Evolutionary conservation across 23 tunicate genomes (phyloP).

Genomic region (Clavelina lepadiformis): DNA sequence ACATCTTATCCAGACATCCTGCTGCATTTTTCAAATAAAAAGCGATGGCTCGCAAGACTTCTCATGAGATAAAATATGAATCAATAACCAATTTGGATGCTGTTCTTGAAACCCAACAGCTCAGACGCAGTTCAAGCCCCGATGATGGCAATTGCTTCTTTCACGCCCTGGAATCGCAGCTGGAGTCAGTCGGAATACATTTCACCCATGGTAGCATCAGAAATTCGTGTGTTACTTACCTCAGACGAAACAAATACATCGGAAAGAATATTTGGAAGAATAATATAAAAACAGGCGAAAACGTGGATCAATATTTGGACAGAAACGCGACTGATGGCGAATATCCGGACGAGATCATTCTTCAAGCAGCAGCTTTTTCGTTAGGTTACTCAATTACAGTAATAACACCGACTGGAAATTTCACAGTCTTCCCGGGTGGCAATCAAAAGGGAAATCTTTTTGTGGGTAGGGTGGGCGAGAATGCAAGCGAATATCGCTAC

Average conservation of each 20-base stretch:
- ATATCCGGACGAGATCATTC: constrained; percentile 24
- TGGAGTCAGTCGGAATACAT: neutral
- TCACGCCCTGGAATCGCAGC: constrained; percentile 45
- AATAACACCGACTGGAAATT: constrained; percentile 8
- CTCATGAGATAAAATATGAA: too few relatives aligned
- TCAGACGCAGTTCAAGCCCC: constrained; percentile 5
- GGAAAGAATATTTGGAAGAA: constrained; percentile 3
- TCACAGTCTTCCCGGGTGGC: constrained; percentile 4
- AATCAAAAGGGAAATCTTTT: neutral
- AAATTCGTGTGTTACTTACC: neutral
- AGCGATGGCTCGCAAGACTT: too few relatives aligned
- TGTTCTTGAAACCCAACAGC: neutral
- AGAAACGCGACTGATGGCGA: constrained; percentile 17
- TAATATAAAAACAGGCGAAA: neutral
- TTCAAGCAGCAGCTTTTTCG: constrained; percentile 27
- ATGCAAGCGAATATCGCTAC: too few relatives aligned
- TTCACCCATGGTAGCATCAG: constrained; percentile 5
- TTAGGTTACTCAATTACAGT: constrained; percentile 23
- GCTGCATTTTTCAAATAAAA: too few relatives aligned
- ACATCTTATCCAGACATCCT: too few relatives aligned
- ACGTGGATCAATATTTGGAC: constrained; percentile 14
- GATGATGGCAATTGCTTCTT: constrained; percentile 53
- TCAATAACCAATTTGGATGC: constrained; percentile 1
- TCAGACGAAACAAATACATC: constrained; percentile 4
- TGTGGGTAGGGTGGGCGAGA: constrained; percentile 13